Evolutionary conservation across 2,888 invertebrate species (phyloP), one percentile per base, ranked within the genome.

Genomic region (Anarsia innoxiella): DNA sequence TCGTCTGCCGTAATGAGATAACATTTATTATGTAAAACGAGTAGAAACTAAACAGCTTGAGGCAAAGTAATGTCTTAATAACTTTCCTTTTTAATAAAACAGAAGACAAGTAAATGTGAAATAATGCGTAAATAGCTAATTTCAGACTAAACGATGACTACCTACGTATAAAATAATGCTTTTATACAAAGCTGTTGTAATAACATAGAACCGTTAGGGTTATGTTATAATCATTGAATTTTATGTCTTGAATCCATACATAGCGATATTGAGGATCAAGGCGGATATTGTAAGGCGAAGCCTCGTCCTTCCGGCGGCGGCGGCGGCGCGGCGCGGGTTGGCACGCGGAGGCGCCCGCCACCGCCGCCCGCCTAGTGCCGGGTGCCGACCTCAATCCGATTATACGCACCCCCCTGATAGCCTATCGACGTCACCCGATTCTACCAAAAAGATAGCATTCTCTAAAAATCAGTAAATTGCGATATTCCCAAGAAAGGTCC

Each of bases 191-290:
- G n/a, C n/a, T n/a, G n/a, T n/a, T 31, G 28, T 41, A 40, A 43
- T 46, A 41, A 37, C 33, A 31, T 31, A 31, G 34, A 39, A 41
- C 23, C 37, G 39, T 48, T 42, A 28, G 39, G 45, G 46, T 49
- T 49, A 49, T 51, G 46, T 51, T 55, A 60, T 64, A 61, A 66
- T 66, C 63, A 64, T 69, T 64, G 57, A 59, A 64, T 66, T 69
- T 70, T 65, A 69, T 65, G 54, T 56, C 52, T 60, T 56, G 54
- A 66, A 71, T 61, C 63, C 60, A 67, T 60, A 59, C 52, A 53
- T 49, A 48, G 54, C 51, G 43, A 63, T 67, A 65, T 66, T 64
- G 58, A 59, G 64, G 61, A 61, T 65, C 62, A 52, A 49, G 46
- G 56, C 66, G 70, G 72, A 70, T 70, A 70, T 69, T 69, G 59